phyloP scores from a whole-genome alignment of 2,113 vertebrate genomes.

The Phaethon lepturus region DNA sequence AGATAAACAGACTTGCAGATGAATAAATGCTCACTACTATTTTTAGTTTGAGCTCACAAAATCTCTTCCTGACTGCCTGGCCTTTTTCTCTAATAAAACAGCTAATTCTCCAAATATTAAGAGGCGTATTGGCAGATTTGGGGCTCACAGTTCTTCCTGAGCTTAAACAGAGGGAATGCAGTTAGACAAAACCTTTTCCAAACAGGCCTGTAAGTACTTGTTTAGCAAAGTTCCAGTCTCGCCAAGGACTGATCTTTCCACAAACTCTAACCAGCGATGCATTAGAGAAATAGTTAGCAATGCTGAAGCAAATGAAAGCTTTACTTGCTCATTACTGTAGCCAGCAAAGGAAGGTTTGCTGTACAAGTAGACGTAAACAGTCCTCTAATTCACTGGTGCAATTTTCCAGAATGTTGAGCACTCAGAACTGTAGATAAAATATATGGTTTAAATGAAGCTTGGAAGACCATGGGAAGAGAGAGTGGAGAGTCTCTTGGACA shows the following conservation, averaged over 20 bases:
- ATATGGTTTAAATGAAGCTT: neutral
- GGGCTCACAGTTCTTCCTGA: neutral
- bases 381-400: neutral
- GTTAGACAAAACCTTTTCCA: conserved; percentile 13
- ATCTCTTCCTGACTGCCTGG: conserved; percentile 23
- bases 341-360: neutral
- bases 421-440: neutral
- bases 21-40: conserved; percentile 55
- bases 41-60: conserved; percentile 67
- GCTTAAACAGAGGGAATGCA: neutral
- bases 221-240: neutral
- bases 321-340: neutral
- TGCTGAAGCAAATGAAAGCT: neutral
- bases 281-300: neutral
- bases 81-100: conserved; percentile 60
- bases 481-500: neutral
- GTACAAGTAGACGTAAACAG: neutral
- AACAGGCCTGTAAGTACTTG: neutral
- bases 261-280: neutral
- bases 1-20: conserved; percentile 53
- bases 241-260: neutral
- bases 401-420: neutral
- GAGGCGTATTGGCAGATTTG: neutral
- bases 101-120: conserved; percentile 63
- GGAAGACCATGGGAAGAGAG: neutral